Evolutionary conservation across 2,888 invertebrate genomes (phyloP).

Genomic region (Synanthedon andrenaeformis): DNA sequence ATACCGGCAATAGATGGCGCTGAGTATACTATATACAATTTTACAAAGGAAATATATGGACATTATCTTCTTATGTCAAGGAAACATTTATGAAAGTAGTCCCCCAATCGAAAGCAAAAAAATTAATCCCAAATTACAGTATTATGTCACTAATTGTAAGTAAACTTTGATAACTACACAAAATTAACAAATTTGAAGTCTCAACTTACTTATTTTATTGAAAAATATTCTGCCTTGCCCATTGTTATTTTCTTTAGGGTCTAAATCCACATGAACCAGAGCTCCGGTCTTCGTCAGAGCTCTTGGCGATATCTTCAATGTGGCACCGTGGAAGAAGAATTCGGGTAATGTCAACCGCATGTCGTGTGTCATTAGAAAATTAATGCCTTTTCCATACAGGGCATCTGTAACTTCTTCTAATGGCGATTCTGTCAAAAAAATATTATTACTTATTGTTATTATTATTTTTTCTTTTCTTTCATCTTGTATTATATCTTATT

Average conservation of each 20-base stretch:
- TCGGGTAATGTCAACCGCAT: conserved; percentile 79
- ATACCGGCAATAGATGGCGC: no score
- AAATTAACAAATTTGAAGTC: neutral
- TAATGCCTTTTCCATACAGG: conserved; percentile 76
- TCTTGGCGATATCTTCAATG: conserved; percentile 79
- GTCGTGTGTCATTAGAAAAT: conserved; percentile 83
- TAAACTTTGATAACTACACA: neutral
- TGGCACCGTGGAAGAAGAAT: conserved; percentile 78
- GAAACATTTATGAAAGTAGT: no score
- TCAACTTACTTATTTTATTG: conserved; percentile 76
- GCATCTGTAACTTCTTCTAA: conserved; percentile 81
- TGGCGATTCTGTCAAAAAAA: conserved; percentile 66
- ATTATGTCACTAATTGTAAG: no score
- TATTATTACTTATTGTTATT: no score
- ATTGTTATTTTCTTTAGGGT: conserved; percentile 58
- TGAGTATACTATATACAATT: no score
- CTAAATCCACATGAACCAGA: conserved; percentile 78
- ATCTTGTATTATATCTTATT: no score
- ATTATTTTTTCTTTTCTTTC: no score
- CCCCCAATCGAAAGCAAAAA: no score
- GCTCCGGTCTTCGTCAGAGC: conserved; percentile 80
- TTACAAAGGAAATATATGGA: no score
- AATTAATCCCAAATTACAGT: no score
- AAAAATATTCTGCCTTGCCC: conserved; percentile 75
- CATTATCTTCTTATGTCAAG: no score